These are phyloP conservation scores for Perccottus glenii DNA, from an alignment of 2,113 vertebrate species.

Conservation along the genomic window DNA sequence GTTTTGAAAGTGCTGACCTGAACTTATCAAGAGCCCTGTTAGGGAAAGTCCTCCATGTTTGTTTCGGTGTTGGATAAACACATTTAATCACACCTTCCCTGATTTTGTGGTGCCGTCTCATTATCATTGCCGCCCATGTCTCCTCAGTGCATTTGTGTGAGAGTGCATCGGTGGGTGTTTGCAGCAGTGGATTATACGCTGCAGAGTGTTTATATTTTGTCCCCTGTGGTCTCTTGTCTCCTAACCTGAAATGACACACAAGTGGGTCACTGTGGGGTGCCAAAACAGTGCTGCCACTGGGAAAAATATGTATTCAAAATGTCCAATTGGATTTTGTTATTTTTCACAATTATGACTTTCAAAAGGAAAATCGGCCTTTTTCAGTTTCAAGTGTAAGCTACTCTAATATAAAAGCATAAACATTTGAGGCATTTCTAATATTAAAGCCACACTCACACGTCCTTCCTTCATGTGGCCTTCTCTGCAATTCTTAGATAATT, in stretches of 20 bases:
- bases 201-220: constrained; percentile 49
- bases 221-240: constrained; percentile 41
- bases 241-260: constrained; percentile 44
- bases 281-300: constrained; percentile 25
- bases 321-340: neutral
- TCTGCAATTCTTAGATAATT: neutral
- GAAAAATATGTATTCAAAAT: constrained; percentile 4
- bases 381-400: neutral
- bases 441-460: neutral
- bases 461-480: neutral
- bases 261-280: constrained; percentile 43
- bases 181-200: constrained; percentile 36
- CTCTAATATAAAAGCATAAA: neutral
- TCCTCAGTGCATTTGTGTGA: constrained; percentile 9
- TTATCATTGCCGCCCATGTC: constrained; percentile 2
- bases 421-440: neutral
- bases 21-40: constrained; percentile 16
- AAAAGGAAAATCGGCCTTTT: neutral
- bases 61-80: constrained; percentile 1
- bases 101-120: neutral
- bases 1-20: constrained; percentile 5
- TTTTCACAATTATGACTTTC: constrained; percentile 1
- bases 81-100: neutral
- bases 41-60: neutral
- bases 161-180: constrained; percentile 40